Conservation (phyloP, 2,797 vertebrate genomes). For the Protosalanx chinensis region DNA sequence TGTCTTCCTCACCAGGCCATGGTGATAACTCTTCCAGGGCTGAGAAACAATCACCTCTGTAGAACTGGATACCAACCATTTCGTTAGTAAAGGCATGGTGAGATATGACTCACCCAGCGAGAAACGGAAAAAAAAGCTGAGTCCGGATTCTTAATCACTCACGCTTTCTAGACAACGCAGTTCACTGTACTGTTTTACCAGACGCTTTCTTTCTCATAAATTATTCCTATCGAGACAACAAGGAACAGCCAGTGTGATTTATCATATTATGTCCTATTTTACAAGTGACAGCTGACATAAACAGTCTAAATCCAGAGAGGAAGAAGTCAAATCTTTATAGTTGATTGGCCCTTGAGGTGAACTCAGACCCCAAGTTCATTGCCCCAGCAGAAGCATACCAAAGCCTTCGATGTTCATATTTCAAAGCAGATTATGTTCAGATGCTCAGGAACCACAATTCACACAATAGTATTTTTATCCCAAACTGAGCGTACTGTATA, state of each 20-base stretch:
- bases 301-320: neutral
- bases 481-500: constrained; percentile 26
- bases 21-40: constrained; percentile 43
- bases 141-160: constrained; percentile 56
- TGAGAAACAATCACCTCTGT: constrained; percentile 29
- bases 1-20: constrained; percentile 29
- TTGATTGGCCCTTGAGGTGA: too few relatives aligned
- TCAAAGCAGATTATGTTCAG: constrained; percentile 55
- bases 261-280: constrained; percentile 45
- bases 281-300: neutral
- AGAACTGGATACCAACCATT: constrained; percentile 15
- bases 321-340: neutral
- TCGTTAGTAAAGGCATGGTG: constrained; percentile 13
- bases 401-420: constrained; percentile 49
- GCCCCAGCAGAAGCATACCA: constrained; percentile 46
- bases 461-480: constrained; percentile 48
- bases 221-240: constrained; percentile 50
- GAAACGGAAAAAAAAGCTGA: neutral
- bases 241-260: constrained; percentile 65
- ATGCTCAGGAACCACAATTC: constrained; percentile 43
- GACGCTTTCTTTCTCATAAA: constrained; percentile 60
- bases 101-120: neutral
- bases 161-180: constrained; percentile 51
- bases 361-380: neutral
- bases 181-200: constrained; percentile 53